Percentiles rank a stretch among this genome's conserved stretches.
These are phyloP conservation scores for Neria commutata DNA, from an alignment of 2,888 invertebrate species.

Conservation along the genomic window DNA sequence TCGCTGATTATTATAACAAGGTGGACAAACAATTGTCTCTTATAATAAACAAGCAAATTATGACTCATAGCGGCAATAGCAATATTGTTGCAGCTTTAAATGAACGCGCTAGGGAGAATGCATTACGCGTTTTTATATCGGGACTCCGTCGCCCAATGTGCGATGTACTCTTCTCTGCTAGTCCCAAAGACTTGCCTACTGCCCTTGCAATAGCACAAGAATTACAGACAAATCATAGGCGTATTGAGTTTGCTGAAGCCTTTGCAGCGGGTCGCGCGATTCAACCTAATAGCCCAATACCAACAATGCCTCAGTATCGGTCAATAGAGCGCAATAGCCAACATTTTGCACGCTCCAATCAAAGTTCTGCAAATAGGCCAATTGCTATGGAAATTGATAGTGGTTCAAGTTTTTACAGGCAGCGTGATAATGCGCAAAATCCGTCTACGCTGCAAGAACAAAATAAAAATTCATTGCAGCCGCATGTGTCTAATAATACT, in stretches of 20 bases:
- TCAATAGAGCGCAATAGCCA: not conserved
- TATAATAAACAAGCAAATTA: not conserved
- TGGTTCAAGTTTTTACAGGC: not conserved
- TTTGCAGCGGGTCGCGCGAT: not conserved
- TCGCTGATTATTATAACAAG: not conserved
- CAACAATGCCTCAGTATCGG: not conserved
- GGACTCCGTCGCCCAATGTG: too few species aligned
- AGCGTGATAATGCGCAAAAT: not conserved
- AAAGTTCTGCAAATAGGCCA: not conserved
- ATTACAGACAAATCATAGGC: not conserved
- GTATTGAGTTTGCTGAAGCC: not conserved
- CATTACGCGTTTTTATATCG: too few species aligned
- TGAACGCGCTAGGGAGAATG: constrained; percentile 2
- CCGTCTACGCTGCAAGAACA: not conserved
- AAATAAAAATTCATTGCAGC: too few species aligned
- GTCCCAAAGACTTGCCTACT: not conserved
- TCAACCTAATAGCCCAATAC: not conserved
- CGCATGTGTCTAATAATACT: too few species aligned
- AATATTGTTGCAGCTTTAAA: not conserved
- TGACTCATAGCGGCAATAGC: not conserved
- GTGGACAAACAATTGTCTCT: not conserved
- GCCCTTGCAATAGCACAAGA: not conserved
- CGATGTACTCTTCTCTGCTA: not conserved
- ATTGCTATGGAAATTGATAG: not conserved
- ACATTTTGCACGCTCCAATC: not conserved